Evolutionary conservation across 2,797 vertebrate genomes (phyloP), one percentile per base, ranked within the genome.

Genomic region (Heterohyrax brucei): DNA sequence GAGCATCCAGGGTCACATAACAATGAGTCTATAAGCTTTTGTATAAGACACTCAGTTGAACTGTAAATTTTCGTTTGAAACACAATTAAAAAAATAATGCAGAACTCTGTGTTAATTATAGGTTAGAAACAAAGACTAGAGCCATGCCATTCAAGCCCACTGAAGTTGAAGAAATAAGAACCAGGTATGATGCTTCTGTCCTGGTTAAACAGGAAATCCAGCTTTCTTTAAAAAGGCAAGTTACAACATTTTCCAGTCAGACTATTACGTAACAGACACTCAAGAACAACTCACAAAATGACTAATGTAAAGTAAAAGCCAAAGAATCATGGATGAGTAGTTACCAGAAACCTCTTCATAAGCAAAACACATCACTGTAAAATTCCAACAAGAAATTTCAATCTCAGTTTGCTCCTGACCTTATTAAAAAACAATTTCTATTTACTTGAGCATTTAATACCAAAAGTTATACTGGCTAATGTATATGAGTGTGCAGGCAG

Each of bases 301-400:
- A 30, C 28, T 66, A 77, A 76, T 72, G 44, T 70, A 95, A 72
- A 56, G 66, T 93, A 66, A 91, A 96, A 88, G 77, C 8, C 64
- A 94, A 93, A 96, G 68, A 90, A 84, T 78, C 28, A 59, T 44
- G 61, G 73, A 44, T n/a, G 19, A 3, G 18, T 26, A 75, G 59
- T 95, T 77, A 89, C 85, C 5, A 95, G 16, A 89, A 89, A 87
- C 46, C 39, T 95, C 21, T 88, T 92, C 76, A 76, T 76, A 88
- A 77, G 94, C 13, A 85, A 88, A 91, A 73, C 24, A 64, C 1
- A 18, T 66, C 5, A 16, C 16, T 48, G 48, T 62, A 82, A 88
- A 93, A 95, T 84, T 96, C 24, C 48, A 87, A 14, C 73, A 93
- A 53, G 24, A 95, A 72, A 48, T 77, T 91, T 96, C 24, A 86